Conservation (phyloP, 2,113 vertebrate species). For the Daubentonia madagascariensis region DNA sequence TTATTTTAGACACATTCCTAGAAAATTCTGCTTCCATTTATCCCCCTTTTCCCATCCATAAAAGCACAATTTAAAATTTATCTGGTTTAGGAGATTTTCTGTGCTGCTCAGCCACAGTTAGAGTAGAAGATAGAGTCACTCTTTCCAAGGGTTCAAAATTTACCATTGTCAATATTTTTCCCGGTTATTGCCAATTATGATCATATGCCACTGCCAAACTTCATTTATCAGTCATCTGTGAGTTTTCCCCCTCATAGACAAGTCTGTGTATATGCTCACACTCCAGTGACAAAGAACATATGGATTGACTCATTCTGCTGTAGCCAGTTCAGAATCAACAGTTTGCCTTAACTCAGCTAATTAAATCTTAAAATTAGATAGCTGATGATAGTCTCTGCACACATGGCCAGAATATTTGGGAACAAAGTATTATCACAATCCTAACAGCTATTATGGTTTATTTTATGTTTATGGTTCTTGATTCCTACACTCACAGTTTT, state of each 20-base stretch:
- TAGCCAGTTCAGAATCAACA: slow-evolving; percentile 34
- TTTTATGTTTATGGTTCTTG: slow-evolving; percentile 2
- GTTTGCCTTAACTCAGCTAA: slow-evolving; percentile 50
- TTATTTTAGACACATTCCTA: slow-evolving; percentile 34
- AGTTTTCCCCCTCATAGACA: not conserved
- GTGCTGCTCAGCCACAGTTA: not conserved
- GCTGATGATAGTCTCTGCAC: not conserved
- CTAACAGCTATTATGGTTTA: not conserved
- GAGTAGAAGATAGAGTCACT: not conserved
- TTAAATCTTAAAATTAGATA: slow-evolving; percentile 41
- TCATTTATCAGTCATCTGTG: slow-evolving; percentile 53
- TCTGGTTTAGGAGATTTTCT: not conserved
- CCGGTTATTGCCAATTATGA: slow-evolving; percentile 30
- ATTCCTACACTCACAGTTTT: not conserved
- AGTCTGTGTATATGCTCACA: slow-evolving; percentile 8
- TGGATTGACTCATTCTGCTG: slow-evolving; percentile 39
- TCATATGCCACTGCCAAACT: slow-evolving; percentile 18
- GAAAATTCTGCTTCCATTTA: not conserved
- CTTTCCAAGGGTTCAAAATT: not conserved
- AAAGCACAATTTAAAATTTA: not conserved
- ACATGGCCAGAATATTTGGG: not conserved
- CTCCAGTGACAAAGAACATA: slow-evolving; percentile 52
- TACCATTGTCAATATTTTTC: slow-evolving; percentile 54
- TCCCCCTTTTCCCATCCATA: not conserved
- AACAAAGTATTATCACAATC: not conserved